Conservation (phyloP, 92 coral and sea anemone genomes). For the Heliopora coerulea region DNA sequence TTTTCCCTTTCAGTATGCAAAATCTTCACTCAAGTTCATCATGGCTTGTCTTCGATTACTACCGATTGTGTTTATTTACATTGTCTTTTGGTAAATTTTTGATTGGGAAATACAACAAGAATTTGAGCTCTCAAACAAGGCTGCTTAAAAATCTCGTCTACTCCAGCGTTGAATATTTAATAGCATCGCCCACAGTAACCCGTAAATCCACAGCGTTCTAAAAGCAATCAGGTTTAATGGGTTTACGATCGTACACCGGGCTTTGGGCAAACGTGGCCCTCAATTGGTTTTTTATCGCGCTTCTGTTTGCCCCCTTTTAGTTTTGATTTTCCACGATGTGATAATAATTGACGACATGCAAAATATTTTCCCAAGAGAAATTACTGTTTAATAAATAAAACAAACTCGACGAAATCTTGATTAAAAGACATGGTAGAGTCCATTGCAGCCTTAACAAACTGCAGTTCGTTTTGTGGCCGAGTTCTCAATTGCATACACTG, state of each 20-base stretch:
- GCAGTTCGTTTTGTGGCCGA: too few relatives aligned
- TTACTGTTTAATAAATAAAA: slow-evolving; percentile 43
- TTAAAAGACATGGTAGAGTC: too few relatives aligned
- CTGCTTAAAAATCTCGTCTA: neutral
- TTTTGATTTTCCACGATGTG: slow-evolving; percentile 19
- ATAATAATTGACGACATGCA: slow-evolving; percentile 41
- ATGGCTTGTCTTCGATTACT: too few relatives aligned
- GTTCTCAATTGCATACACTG: neutral
- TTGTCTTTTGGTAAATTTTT: neutral
- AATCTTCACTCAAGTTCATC: too few relatives aligned
- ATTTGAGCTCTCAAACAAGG: neutral
- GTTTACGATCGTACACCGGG: neutral
- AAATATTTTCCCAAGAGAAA: slow-evolving; percentile 41
- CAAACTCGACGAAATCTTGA: slow-evolving; percentile 10
- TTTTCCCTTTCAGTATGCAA: too few relatives aligned
- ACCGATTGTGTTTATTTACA: neutral
- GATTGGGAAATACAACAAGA: neutral
- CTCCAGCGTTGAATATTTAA: slow-evolving; percentile 36
- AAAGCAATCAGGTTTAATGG: slow-evolving; percentile 41
- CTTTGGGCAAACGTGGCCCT: neutral
- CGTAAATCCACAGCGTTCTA: slow-evolving; percentile 16
- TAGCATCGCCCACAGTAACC: slow-evolving; percentile 31
- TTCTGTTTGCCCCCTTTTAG: slow-evolving; percentile 15
- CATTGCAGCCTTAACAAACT: neutral
- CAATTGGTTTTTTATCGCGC: slow-evolving; percentile 37